A percentile compares a stretch with the other conserved stretches of the same genome.
phyloP scores from a whole-genome alignment of 2,797 vertebrate genomes.

The Aselliscus stoliczkanus region DNA sequence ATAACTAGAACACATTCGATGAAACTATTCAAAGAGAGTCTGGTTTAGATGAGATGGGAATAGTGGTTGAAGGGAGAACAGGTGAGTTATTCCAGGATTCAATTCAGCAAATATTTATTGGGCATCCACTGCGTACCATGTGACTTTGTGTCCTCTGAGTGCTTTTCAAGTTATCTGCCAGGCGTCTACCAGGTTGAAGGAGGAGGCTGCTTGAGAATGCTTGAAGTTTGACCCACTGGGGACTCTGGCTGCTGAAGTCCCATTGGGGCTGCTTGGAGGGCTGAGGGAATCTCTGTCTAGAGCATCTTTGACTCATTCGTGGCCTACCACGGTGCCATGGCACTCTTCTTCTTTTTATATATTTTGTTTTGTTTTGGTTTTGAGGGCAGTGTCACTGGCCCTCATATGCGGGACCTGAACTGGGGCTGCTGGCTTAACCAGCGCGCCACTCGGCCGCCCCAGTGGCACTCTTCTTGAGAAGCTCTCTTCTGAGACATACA shows the following conservation, averaged over 20 bases:
- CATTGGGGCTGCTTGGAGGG: neutral
- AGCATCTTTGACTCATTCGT: neutral
- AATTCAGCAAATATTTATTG: neutral
- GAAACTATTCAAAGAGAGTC: neutral
- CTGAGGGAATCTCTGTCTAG: neutral
- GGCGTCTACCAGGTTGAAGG: neutral
- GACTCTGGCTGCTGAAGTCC: neutral
- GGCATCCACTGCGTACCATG: neutral
- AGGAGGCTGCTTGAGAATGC: neutral
- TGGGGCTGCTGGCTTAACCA: no score
- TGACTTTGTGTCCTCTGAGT: neutral
- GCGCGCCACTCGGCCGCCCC: no score
- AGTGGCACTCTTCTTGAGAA: neutral
- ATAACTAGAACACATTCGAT: neutral
- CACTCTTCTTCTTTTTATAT: no score
- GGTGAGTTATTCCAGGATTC: neutral
- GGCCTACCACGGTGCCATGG: neutral
- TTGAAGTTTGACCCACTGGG: neutral
- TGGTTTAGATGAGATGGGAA: neutral
- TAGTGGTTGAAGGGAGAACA: neutral
- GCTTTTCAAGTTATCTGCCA: neutral
- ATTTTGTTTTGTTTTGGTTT: no score
- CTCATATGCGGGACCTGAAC: no score
- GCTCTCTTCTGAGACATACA: neutral
- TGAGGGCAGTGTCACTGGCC: no score